phyloP scores from a whole-genome alignment of 2,797 vertebrate genomes.

The Gymnoscopelus braueri region DNA sequence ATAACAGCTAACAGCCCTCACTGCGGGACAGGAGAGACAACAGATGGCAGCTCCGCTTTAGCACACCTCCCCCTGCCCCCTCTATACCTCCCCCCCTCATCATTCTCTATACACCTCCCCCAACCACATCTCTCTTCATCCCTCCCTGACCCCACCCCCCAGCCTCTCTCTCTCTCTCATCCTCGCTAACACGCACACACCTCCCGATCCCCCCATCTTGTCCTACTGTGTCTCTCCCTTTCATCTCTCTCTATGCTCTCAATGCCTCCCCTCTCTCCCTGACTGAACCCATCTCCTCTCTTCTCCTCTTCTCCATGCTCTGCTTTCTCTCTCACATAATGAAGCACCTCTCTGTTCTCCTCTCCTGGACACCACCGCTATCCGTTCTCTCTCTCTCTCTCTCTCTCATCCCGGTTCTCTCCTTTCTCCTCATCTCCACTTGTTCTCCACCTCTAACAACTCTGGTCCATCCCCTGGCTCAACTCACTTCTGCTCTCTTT shows the following conservation, averaged over 20 bases:
- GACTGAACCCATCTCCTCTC: not conserved
- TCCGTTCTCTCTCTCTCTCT: conserved; percentile 22
- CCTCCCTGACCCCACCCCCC: conserved; percentile 45
- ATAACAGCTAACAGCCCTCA: conserved; percentile 53
- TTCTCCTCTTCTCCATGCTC: conserved; percentile 2
- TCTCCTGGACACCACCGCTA: conserved; percentile 12
- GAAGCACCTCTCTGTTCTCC: conserved; percentile 14
- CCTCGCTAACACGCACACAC: conserved; percentile 40
- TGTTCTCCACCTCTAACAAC: not conserved
- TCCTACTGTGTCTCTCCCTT: conserved; percentile 6
- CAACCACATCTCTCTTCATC: conserved; percentile 66
- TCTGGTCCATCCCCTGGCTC: not conserved
- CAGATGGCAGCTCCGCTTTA: conserved; percentile 74
- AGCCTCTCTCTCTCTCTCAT: conserved; percentile 53
- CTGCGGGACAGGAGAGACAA: conserved; percentile 70
- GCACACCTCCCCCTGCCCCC: conserved; percentile 38
- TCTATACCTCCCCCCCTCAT: not conserved
- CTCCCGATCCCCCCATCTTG: conserved; percentile 35
- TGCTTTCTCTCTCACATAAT: conserved; percentile 10
- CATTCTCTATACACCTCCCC: conserved; percentile 42
- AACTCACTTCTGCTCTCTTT: not conserved
- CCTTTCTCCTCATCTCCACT: conserved; percentile 19
- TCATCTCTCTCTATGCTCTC: conserved; percentile 4
- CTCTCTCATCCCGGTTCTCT: conserved; percentile 23
- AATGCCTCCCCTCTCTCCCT: conserved; percentile 5